A percentile compares a stretch with the other conserved stretches of the same genome.
Conservation (phyloP, 2,888 invertebrate species). For the Heterodera filipjevi region DNA sequence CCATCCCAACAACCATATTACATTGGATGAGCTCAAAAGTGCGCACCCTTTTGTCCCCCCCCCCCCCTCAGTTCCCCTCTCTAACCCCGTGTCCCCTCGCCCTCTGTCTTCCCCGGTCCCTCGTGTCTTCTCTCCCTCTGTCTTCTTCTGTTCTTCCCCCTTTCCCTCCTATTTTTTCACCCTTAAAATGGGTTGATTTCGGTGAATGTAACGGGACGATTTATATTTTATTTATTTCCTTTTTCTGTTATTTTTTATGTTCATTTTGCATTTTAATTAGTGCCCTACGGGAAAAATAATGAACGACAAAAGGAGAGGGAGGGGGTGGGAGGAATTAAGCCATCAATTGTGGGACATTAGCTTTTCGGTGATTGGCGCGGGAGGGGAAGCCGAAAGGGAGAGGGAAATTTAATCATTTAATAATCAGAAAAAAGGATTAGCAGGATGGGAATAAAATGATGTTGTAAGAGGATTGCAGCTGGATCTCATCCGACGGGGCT, state of each 20-base stretch:
- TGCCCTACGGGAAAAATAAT: background rate
- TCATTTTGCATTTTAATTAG: background rate
- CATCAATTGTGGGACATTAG: background rate
- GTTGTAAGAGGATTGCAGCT: background rate
- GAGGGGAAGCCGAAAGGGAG: background rate
- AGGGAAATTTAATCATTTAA: background rate
- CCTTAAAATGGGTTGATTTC: background rate
- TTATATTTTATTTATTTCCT: no score
- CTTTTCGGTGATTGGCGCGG: background rate
- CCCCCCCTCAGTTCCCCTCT: background rate
- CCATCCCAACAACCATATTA: background rate
- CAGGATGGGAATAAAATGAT: background rate
- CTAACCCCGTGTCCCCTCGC: background rate
- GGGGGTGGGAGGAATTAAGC: background rate
- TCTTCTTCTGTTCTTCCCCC: no score
- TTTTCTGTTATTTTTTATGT: no score
- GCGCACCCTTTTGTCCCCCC: background rate
- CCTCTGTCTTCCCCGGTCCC: background rate
- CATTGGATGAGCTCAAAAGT: background rate
- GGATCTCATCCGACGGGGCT: background rate
- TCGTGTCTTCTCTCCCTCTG: background rate
- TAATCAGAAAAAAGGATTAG: conserved; percentile 9
- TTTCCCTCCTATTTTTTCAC: no score
- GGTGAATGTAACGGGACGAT: background rate
- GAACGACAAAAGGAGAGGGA: background rate